Percentiles rank a stretch among this genome's conserved stretches.
Conservation (phyloP, 2,888 invertebrate species). For the Cantharis flavilabris region DNA sequence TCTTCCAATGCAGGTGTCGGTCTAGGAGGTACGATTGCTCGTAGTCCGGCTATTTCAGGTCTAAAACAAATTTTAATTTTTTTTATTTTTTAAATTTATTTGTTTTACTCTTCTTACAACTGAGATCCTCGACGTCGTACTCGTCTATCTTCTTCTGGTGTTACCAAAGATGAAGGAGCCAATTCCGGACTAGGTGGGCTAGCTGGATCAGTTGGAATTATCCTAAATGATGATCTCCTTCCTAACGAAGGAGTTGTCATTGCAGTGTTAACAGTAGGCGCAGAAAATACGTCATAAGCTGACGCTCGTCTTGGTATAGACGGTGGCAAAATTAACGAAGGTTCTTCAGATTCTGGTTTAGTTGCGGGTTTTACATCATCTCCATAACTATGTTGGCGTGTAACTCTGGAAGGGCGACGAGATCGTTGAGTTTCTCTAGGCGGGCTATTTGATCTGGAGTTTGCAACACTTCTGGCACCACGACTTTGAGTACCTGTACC, state of each 20-base stretch:
- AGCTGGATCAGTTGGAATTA: conserved; percentile 60
- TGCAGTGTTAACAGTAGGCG: conserved; percentile 61
- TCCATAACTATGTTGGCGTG: conserved; percentile 82
- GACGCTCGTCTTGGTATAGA: conserved; percentile 80
- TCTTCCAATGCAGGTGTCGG: conserved; percentile 67
- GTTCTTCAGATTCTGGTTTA: conserved; percentile 51
- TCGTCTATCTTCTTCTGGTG: conserved; percentile 70
- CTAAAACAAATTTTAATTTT: conserved; percentile 54
- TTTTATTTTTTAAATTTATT: no score
- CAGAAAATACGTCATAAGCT: conserved; percentile 83
- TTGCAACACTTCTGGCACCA: conserved; percentile 64
- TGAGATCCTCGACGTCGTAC: conserved; percentile 80
- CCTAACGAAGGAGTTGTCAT: conserved; percentile 43
- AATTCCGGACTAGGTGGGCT: conserved; percentile 62
- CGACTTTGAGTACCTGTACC: conserved; percentile 61
- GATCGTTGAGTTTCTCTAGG: conserved; percentile 55
- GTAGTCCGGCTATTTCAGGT: conserved; percentile 70
- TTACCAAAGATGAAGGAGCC: conserved; percentile 46
- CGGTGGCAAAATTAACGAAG: conserved; percentile 70
- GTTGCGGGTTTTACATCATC: conserved; percentile 64
- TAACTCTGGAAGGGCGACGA: conserved; percentile 65
- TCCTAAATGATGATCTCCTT: conserved; percentile 65
- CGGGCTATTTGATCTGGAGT: conserved; percentile 65
- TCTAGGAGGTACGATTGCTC: conserved; percentile 58
- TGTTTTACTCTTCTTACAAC: conserved; percentile 66